These are phyloP conservation scores for Tineola bisselliella DNA, from an alignment of 2,888 invertebrate genomes.

Conservation along the genomic window DNA sequence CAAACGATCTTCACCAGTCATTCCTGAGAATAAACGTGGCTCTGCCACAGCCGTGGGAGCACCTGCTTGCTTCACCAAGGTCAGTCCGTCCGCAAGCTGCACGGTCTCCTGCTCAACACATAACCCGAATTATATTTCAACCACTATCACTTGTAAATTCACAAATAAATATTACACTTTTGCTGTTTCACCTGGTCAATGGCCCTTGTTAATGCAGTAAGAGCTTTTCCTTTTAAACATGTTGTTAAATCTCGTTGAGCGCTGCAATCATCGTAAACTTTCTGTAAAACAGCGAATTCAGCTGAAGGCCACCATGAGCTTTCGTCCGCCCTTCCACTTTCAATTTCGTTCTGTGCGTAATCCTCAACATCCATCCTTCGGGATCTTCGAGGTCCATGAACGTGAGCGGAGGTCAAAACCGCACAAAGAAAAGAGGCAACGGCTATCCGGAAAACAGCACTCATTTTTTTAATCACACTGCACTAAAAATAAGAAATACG, in stretches of 20 bases:
- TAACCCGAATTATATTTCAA: constrained; percentile 11
- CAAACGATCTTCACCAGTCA: constrained; percentile 66
- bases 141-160: constrained; percentile 16
- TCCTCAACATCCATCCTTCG: constrained; percentile 54
- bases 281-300: constrained; percentile 67
- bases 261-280: constrained; percentile 72
- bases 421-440: constrained; percentile 53
- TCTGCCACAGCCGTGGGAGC: constrained; percentile 63
- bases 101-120: constrained; percentile 60
- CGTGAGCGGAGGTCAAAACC: constrained; percentile 46
- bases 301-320: constrained; percentile 66
- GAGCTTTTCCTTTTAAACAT: constrained; percentile 71
- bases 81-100: constrained; percentile 69
- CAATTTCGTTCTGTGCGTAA: constrained; percentile 54
- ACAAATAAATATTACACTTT: constrained; percentile 21
- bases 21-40: constrained; percentile 65
- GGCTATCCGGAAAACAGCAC: constrained; percentile 57
- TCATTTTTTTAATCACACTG: constrained; percentile 51
- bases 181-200: constrained; percentile 60
- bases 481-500: constrained; percentile 51
- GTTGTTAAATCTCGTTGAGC: constrained; percentile 67
- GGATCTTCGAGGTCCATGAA: constrained; percentile 53
- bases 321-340: constrained; percentile 60
- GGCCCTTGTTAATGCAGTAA: constrained; percentile 67
- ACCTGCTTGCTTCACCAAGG: constrained; percentile 68